Base-by-base conservation (phyloP, 2,113 vertebrate genomes). In the Anhinga rufa region DNA sequence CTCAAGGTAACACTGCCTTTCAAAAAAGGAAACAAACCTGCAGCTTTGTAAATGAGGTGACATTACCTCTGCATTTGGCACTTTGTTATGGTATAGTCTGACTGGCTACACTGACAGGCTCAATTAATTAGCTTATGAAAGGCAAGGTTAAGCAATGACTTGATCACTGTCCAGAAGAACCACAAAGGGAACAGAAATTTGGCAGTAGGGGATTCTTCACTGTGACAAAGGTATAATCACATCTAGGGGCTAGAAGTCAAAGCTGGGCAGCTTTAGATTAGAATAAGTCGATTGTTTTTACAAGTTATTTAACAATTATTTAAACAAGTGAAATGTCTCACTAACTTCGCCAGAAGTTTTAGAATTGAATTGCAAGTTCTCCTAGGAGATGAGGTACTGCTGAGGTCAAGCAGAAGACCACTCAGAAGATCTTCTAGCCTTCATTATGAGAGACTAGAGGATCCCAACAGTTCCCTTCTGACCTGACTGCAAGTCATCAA, bases 71-170 rank as follows among this genome's bases (percentile, higher is more conserved):
- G 65, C 8, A 3, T 81, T 65, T 42, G 86, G 83, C 72, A 78
- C 72, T 80, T 57, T 70, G 66, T 66, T 77, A 62, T 49, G 51
- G 55, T 62, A 28, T 28, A 84, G 76, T 81, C 72, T 86, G 58
- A 54, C 76, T 81, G 86, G 72, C 62, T 94, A 21, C 64, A 44
- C 62, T 66, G 72, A 88, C 76, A 81, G 76, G 62, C 42, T 88
- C 80, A 17, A 75, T 93, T 86, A 51, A 64, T 92, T 75, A 89
- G 34, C 24, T 68, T 52, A 31, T 25, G 48, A 89, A 92, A 93
- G 32, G 38, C 46, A 92, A 94, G 69, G 88, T 81, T 92, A 92
- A 93, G 64, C 72, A 95, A 91, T 64, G 28, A 93, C 69, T 92
- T 78, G 72, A 58, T 86, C 4, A 5, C 48, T 84, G 55, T 78